phyloP scores from a whole-genome alignment of 1,140 invertebrate genomes.

The Drosophila kepulauana region DNA sequence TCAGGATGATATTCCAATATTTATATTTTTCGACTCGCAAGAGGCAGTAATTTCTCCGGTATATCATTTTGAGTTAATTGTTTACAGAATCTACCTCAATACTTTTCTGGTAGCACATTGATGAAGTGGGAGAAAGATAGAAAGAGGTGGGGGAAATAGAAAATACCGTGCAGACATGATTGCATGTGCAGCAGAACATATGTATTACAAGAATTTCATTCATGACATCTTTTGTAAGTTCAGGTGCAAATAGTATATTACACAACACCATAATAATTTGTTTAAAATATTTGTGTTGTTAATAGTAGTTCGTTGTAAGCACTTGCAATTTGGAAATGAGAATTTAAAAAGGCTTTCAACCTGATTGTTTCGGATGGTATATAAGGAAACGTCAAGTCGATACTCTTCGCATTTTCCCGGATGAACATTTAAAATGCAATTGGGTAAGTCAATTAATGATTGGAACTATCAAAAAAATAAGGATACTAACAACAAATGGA shows the following conservation, averaged over 20 bases:
- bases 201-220: conserved; percentile 11
- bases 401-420: conserved; percentile 32
- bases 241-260: neutral
- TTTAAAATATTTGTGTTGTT: neutral
- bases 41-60: too few species aligned
- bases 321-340: neutral
- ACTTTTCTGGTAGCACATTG: neutral
- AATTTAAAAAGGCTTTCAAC: conserved; percentile 42
- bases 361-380: conserved; percentile 50
- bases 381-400: conserved; percentile 30
- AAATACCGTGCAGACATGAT: neutral
- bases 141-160: neutral
- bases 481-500: neutral
- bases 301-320: conserved; percentile 22
- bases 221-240: neutral
- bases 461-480: neutral
- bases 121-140: neutral
- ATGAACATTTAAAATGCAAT: conserved; percentile 60
- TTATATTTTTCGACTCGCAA: too few species aligned
- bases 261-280: neutral
- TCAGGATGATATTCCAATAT: too few species aligned
- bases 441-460: conserved; percentile 51
- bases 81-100: too few species aligned
- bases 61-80: too few species aligned
- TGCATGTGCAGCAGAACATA: conserved; percentile 6